Evolutionary conservation across 2,888 invertebrate genomes (phyloP).

Genomic region (Lithophane socia): DNA sequence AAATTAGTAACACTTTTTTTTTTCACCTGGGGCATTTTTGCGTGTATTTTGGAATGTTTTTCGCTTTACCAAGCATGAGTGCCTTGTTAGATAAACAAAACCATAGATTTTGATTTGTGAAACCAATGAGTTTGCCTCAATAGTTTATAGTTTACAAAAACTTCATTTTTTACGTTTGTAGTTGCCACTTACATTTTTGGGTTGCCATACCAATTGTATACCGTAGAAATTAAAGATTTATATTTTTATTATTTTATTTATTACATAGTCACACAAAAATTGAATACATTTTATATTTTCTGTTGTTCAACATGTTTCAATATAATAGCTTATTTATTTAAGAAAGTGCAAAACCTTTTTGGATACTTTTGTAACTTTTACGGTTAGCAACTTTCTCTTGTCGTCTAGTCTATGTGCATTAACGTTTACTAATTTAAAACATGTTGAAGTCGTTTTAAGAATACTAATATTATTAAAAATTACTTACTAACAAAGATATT

Average conservation of each 20-base stretch:
- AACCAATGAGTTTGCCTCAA: conserved; percentile 4
- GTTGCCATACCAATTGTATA: conserved; percentile 58
- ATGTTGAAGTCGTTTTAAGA: conserved; percentile 77
- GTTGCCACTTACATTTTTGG: conserved; percentile 38
- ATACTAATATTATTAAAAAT: conserved; percentile 73
- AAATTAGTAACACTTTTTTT: not conserved
- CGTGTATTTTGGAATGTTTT: conserved; percentile 16
- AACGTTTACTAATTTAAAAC: conserved; percentile 75
- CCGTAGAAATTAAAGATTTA: conserved; percentile 76
- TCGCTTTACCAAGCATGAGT: not conserved
- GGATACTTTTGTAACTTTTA: conserved; percentile 70
- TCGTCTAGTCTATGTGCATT: conserved; percentile 68
- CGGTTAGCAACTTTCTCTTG: conserved; percentile 60
- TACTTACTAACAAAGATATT: conserved; percentile 65
- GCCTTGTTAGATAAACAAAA: not conserved
- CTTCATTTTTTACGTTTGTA: conserved; percentile 11
- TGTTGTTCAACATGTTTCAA: conserved; percentile 83
- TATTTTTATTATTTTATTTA: conserved; percentile 78
- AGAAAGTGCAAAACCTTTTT: conserved; percentile 69
- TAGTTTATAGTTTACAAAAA: not conserved
- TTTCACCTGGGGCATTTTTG: not conserved
- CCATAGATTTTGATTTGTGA: conserved; percentile 1
- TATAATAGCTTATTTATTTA: conserved; percentile 59
- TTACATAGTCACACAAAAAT: conserved; percentile 84
- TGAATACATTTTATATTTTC: conserved; percentile 78